phyloP scores from a whole-genome alignment of 1,140 invertebrate genomes.

The Centruroides vittatus region DNA sequence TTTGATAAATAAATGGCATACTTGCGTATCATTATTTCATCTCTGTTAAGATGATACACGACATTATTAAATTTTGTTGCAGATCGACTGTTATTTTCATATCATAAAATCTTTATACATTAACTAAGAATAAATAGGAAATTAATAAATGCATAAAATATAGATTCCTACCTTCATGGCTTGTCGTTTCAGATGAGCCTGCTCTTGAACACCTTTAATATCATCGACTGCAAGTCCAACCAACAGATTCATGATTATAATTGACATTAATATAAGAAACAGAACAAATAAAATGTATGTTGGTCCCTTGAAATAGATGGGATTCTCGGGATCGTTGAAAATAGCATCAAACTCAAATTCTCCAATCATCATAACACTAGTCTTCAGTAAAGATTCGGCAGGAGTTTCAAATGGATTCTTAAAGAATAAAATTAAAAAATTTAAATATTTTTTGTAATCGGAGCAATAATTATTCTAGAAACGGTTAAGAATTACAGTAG shows the following conservation, averaged over 20 bases:
- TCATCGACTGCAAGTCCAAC: conserved; percentile 72
- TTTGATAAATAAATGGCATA: no score
- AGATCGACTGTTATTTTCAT: no score
- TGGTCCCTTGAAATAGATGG: conserved; percentile 35
- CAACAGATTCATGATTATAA: conserved; percentile 70
- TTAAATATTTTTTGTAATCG: no score
- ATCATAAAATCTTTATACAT: no score
- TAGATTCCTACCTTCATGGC: conserved; percentile 35
- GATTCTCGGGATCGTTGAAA: conserved; percentile 44
- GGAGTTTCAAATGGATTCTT: conserved; percentile 33
- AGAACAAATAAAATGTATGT: conserved; percentile 56
- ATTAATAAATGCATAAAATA: not conserved
- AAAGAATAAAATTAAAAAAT: conserved; percentile 1
- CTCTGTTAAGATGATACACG: no score
- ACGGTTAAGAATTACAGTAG: no score
- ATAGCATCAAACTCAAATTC: conserved; percentile 71
- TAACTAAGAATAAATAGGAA: not conserved
- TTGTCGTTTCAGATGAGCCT: conserved; percentile 35
- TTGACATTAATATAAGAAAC: conserved; percentile 63
- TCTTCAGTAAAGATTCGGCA: conserved; percentile 59
- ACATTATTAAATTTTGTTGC: no score
- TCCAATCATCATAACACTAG: conserved; percentile 76
- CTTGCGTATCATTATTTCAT: no score
- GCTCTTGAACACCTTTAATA: conserved; percentile 41
- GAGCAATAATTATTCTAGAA: no score